These are phyloP conservation scores for Sycobia sp. DNA, from an alignment of 1,140 invertebrate species.

Conservation along the genomic window DNA sequence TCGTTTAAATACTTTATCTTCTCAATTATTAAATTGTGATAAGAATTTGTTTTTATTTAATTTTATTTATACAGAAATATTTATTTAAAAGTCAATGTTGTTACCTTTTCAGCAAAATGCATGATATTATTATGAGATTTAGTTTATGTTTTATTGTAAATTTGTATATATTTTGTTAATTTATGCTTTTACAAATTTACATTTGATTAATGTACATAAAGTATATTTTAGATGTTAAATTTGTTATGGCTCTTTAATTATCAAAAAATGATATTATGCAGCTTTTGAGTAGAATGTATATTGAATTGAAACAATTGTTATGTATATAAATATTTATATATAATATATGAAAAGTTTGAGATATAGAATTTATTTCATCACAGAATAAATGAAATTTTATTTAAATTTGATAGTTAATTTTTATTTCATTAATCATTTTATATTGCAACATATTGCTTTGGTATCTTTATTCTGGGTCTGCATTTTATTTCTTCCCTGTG, in stretches of 20 bases:
- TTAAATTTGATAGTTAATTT: constrained; percentile 44
- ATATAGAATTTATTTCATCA: constrained; percentile 40
- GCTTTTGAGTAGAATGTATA: too few relatives aligned
- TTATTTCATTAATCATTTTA: constrained; percentile 54
- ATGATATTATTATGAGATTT: neutral
- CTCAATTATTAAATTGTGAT: neutral
- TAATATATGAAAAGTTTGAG: constrained; percentile 11
- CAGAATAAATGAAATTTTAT: constrained; percentile 48
- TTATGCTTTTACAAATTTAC: constrained; percentile 6
- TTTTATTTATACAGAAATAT: constrained; percentile 2
- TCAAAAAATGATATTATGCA: neutral
- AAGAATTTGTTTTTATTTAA: constrained; percentile 7
- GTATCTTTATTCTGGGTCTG: constrained; percentile 42
- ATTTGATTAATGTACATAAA: neutral
- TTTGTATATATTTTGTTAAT: constrained; percentile 11
- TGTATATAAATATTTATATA: constrained; percentile 2
- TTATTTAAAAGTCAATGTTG: neutral
- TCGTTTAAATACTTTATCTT: neutral
- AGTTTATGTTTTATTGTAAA: neutral
- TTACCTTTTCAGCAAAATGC: neutral
- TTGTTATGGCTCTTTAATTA: neutral
- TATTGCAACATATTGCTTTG: constrained; percentile 42
- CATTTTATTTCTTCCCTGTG: constrained; percentile 41
- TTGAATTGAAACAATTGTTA: neutral
- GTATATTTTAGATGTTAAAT: neutral